A percentile compares a stretch with the other conserved stretches of the same genome.
phyloP scores from a whole-genome alignment of 2,797 vertebrate genomes.

The Falco cherrug region DNA sequence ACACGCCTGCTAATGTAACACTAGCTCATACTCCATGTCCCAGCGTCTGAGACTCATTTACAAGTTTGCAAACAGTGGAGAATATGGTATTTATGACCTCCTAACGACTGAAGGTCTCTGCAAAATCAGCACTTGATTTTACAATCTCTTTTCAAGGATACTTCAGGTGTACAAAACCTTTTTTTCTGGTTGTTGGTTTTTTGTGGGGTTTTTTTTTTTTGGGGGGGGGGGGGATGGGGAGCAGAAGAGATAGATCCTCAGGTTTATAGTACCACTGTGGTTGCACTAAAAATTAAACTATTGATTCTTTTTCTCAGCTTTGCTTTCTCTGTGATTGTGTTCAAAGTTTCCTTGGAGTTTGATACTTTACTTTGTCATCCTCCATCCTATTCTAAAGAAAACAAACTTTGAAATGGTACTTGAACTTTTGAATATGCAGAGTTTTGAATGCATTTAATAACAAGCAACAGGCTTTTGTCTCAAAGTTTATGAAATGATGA shows the following conservation, averaged over 20 bases:
- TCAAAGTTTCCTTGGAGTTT: not conserved
- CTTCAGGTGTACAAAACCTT: not conserved
- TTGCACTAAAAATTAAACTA: not conserved
- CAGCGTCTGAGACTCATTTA: not conserved
- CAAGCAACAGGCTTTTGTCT: not conserved
- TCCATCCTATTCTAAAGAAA: not conserved
- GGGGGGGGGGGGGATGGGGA: too few relatives aligned
- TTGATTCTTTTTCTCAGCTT: not conserved
- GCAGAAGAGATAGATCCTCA: not conserved
- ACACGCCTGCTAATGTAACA: not conserved
- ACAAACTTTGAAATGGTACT: not conserved
- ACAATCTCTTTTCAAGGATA: not conserved
- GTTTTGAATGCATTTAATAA: not conserved
- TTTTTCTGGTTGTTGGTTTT: not conserved
- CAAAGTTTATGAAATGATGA: not conserved
- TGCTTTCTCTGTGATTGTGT: not conserved
- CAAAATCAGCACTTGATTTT: not conserved
- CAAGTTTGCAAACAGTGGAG: not conserved
- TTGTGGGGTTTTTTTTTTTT: too few relatives aligned
- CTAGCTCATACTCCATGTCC: too few relatives aligned
- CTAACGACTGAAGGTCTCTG: not conserved
- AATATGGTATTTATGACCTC: not conserved
- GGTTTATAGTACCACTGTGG: fast-evolving
- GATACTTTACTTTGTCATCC: not conserved
- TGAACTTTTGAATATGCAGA: not conserved